Conservation (phyloP, 2,888 invertebrate species). For the Auanema freiburgensis region DNA sequence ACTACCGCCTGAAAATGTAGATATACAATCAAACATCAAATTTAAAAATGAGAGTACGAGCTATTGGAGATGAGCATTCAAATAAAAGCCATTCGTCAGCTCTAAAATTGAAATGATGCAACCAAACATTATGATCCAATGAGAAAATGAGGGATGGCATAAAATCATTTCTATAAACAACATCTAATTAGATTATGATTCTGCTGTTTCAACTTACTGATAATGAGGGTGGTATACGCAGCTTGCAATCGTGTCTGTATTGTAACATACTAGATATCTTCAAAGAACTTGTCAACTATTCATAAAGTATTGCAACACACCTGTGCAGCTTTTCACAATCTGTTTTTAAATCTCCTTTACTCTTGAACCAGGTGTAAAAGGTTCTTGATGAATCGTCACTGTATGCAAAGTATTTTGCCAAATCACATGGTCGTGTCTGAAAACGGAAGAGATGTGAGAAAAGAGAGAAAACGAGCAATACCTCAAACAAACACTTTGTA, state of each 20-base stretch:
- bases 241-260: slow-evolving; percentile 37
- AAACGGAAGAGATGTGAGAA: too few relatives aligned
- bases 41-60: slow-evolving; percentile 27
- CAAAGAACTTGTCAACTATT: neutral
- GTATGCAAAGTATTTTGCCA: too few relatives aligned
- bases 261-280: slow-evolving; percentile 38
- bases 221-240: slow-evolving; percentile 48
- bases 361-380: too few relatives aligned
- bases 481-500: too few relatives aligned
- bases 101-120: slow-evolving; percentile 44
- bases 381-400: too few relatives aligned
- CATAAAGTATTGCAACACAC: neutral
- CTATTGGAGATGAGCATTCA: slow-evolving; percentile 46
- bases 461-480: too few relatives aligned
- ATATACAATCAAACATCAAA: neutral
- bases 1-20: slow-evolving; percentile 30
- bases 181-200: neutral
- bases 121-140: slow-evolving; percentile 57
- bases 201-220: slow-evolving; percentile 14
- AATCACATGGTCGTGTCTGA: too few relatives aligned
- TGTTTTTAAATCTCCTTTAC: neutral
- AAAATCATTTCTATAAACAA: slow-evolving; percentile 45
- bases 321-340: neutral
- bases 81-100: slow-evolving; percentile 61
- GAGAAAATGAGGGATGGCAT: slow-evolving; percentile 55